These are phyloP conservation scores for Spodoptera picta DNA, from an alignment of 2,888 invertebrate genomes.

Conservation along the genomic window DNA sequence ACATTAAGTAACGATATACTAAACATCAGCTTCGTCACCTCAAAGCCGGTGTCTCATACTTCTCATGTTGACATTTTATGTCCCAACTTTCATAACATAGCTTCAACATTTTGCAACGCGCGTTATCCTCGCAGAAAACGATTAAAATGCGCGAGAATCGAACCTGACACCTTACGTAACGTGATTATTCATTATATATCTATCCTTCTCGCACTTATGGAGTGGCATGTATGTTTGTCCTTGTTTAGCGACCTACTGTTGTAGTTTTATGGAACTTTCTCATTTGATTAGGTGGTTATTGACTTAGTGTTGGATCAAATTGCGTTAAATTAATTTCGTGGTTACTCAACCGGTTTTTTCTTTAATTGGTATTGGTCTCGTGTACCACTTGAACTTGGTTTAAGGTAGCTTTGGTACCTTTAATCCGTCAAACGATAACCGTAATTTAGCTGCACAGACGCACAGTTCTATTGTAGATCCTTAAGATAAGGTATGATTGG, in stretches of 20 bases:
- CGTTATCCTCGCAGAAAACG: conserved; percentile 48
- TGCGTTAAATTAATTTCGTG: conserved; percentile 37
- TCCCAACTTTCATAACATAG: conserved; percentile 36
- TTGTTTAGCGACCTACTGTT: conserved; percentile 47
- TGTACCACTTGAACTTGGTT: conserved; percentile 3
- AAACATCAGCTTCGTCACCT: conserved; percentile 3
- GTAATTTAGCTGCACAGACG: no score
- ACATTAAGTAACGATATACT: conserved; percentile 12
- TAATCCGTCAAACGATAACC: no score
- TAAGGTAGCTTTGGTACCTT: no score
- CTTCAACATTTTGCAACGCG: conserved; percentile 45
- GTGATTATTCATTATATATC: conserved; percentile 36
- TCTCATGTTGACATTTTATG: conserved; percentile 24
- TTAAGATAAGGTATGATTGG: no score
- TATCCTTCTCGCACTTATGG: conserved; percentile 39
- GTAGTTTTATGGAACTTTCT: conserved; percentile 52
- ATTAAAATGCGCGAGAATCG: conserved; percentile 54
- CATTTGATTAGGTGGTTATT: conserved; percentile 39
- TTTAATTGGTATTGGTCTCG: conserved; percentile 6
- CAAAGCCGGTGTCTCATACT: conserved; percentile 10
- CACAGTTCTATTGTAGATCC: no score
- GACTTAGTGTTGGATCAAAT: conserved; percentile 33
- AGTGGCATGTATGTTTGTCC: conserved; percentile 33
- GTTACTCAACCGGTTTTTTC: conserved; percentile 19
- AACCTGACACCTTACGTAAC: conserved; percentile 56